Conservation (phyloP, 2,888 invertebrate species). For the Coecobrya sp. region DNA sequence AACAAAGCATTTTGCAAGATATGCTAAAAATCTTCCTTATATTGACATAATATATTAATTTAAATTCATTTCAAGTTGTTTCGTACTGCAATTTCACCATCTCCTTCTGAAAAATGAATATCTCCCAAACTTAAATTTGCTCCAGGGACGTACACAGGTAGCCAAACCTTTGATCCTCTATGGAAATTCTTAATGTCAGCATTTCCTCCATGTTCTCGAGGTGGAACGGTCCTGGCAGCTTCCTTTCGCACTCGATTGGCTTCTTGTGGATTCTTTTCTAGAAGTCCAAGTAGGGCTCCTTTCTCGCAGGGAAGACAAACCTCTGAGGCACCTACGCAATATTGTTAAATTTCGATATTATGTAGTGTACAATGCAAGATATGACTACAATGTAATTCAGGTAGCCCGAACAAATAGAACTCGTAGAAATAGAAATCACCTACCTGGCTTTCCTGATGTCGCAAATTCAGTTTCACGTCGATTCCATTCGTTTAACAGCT, state of each 20-base stretch:
- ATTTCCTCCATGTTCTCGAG: constrained; percentile 84
- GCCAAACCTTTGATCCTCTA: constrained; percentile 82
- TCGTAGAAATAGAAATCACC: too few relatives aligned
- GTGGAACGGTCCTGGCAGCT: constrained; percentile 83
- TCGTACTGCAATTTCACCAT: constrained; percentile 82
- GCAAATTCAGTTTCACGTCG: constrained; percentile 78
- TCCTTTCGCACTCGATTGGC: constrained; percentile 79
- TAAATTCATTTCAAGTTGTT: too few relatives aligned
- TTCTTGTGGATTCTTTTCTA: constrained; percentile 74
- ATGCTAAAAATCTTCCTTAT: too few relatives aligned
- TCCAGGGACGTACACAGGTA: constrained; percentile 83
- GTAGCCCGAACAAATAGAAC: too few relatives aligned
- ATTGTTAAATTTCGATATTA: too few relatives aligned
- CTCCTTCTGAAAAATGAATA: constrained; percentile 84
- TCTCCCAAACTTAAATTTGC: constrained; percentile 83
- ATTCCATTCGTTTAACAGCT: constrained; percentile 82
- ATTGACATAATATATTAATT: too few relatives aligned
- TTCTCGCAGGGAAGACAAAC: constrained; percentile 74
- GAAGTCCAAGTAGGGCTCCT: constrained; percentile 71
- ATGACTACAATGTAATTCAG: too few relatives aligned
- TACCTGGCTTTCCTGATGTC: constrained; percentile 6
- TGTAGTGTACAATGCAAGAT: too few relatives aligned
- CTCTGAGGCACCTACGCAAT: constrained; percentile 42
- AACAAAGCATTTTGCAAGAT: too few relatives aligned
- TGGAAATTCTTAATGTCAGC: constrained; percentile 84